Percentiles rank a stretch among this genome's conserved stretches.
Evolutionary conservation across 2,888 invertebrate species (phyloP).

Genomic region (Tolmerus cingulatus): DNA sequence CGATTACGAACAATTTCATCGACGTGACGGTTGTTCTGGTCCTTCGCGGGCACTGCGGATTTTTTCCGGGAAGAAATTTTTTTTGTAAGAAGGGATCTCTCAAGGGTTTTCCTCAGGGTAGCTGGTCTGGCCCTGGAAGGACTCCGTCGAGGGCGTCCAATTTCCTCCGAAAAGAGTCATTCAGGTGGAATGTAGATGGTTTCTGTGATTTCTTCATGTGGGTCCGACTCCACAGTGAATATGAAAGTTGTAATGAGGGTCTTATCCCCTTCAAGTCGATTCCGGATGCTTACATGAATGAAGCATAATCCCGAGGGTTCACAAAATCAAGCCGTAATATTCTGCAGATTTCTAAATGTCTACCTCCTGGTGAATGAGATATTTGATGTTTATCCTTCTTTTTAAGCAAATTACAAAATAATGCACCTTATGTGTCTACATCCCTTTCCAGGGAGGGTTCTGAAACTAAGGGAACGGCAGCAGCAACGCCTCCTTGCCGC

Average conservation of each 20-base stretch:
- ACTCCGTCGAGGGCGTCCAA: background rate
- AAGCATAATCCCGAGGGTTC: background rate
- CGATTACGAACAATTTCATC: background rate
- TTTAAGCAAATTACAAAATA: background rate
- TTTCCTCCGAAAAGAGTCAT: background rate
- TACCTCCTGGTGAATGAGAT: background rate
- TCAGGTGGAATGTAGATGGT: constrained; percentile 10
- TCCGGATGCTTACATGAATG: background rate
- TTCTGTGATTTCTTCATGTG: background rate
- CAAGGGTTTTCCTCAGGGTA: background rate
- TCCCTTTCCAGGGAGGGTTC: background rate
- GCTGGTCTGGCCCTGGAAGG: background rate
- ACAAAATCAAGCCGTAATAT: background rate
- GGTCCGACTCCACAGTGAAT: background rate
- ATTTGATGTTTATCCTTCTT: background rate
- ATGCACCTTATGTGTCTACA: background rate
- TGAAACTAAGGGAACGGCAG: background rate
- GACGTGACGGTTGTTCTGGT: background rate
- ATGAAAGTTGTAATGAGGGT: constrained; percentile 11
- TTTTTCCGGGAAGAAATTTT: background rate
- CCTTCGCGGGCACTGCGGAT: background rate
- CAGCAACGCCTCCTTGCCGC: background rate
- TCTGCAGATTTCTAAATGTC: background rate
- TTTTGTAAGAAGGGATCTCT: background rate
- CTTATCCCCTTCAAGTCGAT: background rate